Evolutionary conservation across 2,797 vertebrate species (phyloP).

Genomic region (Uromys caudimaculatus): DNA sequence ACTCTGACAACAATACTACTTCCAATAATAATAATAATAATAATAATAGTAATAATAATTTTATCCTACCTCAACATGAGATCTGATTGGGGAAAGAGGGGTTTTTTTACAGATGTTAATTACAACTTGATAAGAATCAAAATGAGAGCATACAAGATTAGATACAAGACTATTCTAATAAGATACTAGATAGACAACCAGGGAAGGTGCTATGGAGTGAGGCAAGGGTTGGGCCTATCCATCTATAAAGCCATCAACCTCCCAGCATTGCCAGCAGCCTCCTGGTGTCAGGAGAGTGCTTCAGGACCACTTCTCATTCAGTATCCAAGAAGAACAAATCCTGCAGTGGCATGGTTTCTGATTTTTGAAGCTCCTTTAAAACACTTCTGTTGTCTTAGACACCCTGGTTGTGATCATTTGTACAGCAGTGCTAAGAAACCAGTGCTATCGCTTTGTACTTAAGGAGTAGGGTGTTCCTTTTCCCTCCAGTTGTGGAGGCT

Average conservation of each 20-base stretch:
- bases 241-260: background rate
- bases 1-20: background rate
- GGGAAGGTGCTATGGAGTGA: background rate
- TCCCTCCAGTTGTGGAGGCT: background rate
- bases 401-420: background rate
- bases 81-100: conserved; percentile 34
- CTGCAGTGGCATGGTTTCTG: background rate
- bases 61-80: background rate
- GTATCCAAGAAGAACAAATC: background rate
- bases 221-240: background rate
- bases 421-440: background rate
- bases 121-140: background rate
- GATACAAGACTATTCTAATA: background rate
- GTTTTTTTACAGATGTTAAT: background rate
- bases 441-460: background rate
- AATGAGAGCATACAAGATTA: background rate
- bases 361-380: background rate
- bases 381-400: background rate
- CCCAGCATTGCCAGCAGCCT: too few relatives aligned
- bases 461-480: background rate
- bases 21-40: too few relatives aligned
- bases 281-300: background rate
- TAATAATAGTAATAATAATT: background rate
- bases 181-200: background rate
- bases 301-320: background rate